A percentile compares a stretch with the other conserved stretches of the same genome.
phyloP scores from a whole-genome alignment of 2,797 vertebrate species.

The Mormyrops attenuatus region DNA sequence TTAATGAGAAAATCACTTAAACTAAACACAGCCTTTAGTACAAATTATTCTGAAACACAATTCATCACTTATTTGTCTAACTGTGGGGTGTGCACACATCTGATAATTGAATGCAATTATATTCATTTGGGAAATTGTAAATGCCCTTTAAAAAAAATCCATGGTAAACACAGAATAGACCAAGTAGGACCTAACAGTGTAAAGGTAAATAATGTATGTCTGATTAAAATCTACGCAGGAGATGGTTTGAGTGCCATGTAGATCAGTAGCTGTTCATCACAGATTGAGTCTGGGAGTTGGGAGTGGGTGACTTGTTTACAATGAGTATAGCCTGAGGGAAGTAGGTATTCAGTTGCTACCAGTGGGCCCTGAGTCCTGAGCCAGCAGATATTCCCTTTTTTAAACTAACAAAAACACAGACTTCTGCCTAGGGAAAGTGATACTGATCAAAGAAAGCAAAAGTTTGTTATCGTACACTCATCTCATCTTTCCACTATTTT shows the following conservation, averaged over 20 bases:
- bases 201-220: neutral
- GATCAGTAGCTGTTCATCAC: neutral
- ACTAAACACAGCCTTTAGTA: neutral
- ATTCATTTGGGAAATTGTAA: neutral
- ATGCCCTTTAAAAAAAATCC: neutral
- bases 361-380: neutral
- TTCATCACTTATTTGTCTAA: neutral
- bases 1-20: neutral
- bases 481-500: neutral
- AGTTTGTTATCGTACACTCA: neutral
- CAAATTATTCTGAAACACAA: neutral
- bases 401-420: neutral
- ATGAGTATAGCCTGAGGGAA: neutral
- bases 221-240: neutral
- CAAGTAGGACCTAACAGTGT: neutral
- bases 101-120: neutral
- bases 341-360: neutral
- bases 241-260: neutral
- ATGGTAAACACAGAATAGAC: neutral
- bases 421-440: neutral
- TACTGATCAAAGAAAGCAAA: neutral
- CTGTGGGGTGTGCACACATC: neutral
- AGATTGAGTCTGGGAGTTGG: neutral
- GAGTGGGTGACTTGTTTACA: neutral
- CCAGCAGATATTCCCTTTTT: neutral